Base-by-base conservation (phyloP, 2,113 vertebrate genomes). In the Chaenocephalus aceratus region DNA sequence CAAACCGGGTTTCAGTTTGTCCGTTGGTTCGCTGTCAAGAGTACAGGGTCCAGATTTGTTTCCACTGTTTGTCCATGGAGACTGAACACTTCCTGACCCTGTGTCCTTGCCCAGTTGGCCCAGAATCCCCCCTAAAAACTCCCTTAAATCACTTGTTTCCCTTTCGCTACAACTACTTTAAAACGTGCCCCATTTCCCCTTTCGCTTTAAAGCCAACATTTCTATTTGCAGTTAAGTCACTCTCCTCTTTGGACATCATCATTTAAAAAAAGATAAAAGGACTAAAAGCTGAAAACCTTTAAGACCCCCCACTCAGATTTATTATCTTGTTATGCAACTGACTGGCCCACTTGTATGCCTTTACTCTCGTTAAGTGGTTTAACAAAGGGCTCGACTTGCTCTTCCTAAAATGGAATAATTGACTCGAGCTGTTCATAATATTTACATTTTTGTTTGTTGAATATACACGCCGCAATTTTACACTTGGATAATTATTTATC, bases 11-110 rank as follows among this genome's bases (percentile, higher is more conserved):
- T 62, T 66, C 53, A 21, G 41, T 62, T 79, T 53, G 5, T 15
- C 16, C 21, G 15, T 26, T 18, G 2, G 56, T 18, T 8, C 5
- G 1, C 30, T 44, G 18, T 76, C 75, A 16, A 58, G 1, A 30
- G 49, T 45, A 6, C 48, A 21, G 66, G 11, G 63, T 83, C 44
- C 79, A 74, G 49, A 56, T 68, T 75, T 30, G 3, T 30, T 79
- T 66, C 53, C 71, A 6, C 53, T 14, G 58, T 79, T 79, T 54
- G 73, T 82, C 68, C 54, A 54, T 6, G 11, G 53, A 75, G 75
- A 83, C 51, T 15, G 23, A 14, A 23, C 51, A 36, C 61, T 89
- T 93, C 90, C 89, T 89, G 56, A 77, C 89, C 86, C 89, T 93
- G 90, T 58, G 75, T 87, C 88, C 87, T 90, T 85, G 85, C 78